Evolutionary conservation across 2,113 vertebrate genomes (phyloP).

Genomic region (Thinocorus orbignyianus): DNA sequence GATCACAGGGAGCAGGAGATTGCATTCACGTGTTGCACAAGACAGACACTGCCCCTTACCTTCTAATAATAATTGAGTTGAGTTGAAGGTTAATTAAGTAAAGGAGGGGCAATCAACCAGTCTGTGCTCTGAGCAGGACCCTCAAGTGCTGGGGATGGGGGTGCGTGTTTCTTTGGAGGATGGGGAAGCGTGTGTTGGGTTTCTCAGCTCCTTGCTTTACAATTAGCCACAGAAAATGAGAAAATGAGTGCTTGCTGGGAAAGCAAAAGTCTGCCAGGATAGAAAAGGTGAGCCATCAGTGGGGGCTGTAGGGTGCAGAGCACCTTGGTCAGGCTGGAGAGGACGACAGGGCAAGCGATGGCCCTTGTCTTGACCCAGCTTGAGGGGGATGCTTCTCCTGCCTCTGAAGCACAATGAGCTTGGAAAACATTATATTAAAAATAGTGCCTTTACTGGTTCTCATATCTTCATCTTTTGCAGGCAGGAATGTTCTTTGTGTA

Average conservation of each 20-base stretch:
- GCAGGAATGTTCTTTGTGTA: not conserved
- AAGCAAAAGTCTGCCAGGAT: not conserved
- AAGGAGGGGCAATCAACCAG: not conserved
- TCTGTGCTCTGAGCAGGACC: not conserved
- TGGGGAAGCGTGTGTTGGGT: not conserved
- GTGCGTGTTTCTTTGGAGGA: not conserved
- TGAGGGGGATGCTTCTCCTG: not conserved
- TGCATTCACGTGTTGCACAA: not conserved
- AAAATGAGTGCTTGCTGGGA: not conserved
- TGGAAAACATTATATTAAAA: rapidly evolving
- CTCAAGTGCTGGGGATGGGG: not conserved
- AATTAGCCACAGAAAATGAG: not conserved
- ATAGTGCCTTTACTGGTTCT: not conserved
- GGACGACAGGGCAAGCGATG: rapidly evolving
- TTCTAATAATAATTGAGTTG: not conserved
- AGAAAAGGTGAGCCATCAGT: not conserved
- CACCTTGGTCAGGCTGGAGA: rapidly evolving
- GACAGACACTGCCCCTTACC: not conserved
- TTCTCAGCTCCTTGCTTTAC: not conserved
- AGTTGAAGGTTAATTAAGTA: not conserved
- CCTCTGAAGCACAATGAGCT: rapidly evolving
- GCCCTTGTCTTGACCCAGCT: not conserved
- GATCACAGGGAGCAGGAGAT: not conserved
- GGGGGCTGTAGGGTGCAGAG: not conserved
- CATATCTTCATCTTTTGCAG: rapidly evolving